Conservation (phyloP, 2,888 invertebrate species). For the Hirtodrosophila trivittata region DNA sequence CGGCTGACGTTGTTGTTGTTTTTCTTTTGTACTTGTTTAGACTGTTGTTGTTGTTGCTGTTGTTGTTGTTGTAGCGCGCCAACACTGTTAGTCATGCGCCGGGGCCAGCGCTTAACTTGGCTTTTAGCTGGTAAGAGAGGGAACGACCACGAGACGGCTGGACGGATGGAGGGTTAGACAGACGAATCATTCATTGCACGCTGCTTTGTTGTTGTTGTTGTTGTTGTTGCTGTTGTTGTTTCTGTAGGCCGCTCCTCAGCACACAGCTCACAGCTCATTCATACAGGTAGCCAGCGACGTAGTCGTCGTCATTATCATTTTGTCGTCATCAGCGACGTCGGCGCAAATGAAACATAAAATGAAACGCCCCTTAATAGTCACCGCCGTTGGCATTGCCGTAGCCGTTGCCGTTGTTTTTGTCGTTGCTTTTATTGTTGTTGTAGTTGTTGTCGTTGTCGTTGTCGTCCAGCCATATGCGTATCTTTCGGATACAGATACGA, state of each 20-base stretch:
- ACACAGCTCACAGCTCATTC: constrained; percentile 59
- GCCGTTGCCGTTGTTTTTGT: constrained; percentile 2
- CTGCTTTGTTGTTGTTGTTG: constrained; percentile 27
- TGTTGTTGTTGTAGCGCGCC: constrained; percentile 67
- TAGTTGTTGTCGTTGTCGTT: constrained; percentile 20
- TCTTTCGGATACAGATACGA: constrained; percentile 64
- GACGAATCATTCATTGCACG: constrained; percentile 71
- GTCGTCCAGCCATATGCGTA: constrained; percentile 67
- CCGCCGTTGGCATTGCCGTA: constrained; percentile 25
- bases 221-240: constrained; percentile 14
- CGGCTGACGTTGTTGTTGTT: constrained; percentile 53
- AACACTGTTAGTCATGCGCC: constrained; percentile 74
- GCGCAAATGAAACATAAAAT: constrained; percentile 80
- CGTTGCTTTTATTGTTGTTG: constrained; percentile 3
- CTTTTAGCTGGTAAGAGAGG: constrained; percentile 51
- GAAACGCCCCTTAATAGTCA: constrained; percentile 79
- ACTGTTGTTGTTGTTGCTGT: constrained; percentile 23
- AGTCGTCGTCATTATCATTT: constrained; percentile 74
- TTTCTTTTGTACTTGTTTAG: constrained; percentile 19
- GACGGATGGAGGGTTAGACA: constrained; percentile 30
- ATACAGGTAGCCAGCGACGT: constrained; percentile 65
- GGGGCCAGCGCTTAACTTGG: constrained; percentile 71
- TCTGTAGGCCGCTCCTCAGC: constrained; percentile 17
- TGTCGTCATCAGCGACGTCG: constrained; percentile 75
- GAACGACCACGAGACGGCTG: constrained; percentile 13